A percentile compares a stretch with the other conserved stretches of the same genome.
These are phyloP conservation scores for Neopipo cinnamomea DNA, from an alignment of 2,113 vertebrate species.

Conservation along the genomic window DNA sequence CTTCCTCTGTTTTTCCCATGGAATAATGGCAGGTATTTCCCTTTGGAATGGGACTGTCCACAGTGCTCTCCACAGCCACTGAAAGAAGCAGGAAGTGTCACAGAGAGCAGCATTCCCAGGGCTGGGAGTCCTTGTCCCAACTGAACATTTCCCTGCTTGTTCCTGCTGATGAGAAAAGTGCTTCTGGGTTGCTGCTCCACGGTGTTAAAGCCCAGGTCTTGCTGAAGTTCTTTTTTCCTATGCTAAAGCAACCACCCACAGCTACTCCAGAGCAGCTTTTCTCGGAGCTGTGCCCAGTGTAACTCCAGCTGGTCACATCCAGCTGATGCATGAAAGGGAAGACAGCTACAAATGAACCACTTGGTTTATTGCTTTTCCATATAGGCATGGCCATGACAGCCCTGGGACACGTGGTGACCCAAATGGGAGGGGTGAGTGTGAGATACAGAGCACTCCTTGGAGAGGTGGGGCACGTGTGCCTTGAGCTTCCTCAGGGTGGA, in stretches of 20 bases:
- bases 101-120: neutral
- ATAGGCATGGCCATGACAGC: neutral
- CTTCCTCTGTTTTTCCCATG: neutral
- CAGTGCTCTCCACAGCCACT: neutral
- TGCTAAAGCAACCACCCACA: neutral
- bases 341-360: neutral
- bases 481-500: neutral
- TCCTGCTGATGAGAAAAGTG: neutral
- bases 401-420: neutral
- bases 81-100: neutral
- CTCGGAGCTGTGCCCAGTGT: neutral
- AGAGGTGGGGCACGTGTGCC: rapidly evolving
- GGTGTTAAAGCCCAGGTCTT: neutral
- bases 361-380: neutral
- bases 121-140: neutral
- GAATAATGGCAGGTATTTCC: neutral
- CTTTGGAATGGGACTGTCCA: neutral
- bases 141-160: neutral
- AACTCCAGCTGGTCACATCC: neutral
- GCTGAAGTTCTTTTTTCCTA: neutral
- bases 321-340: neutral
- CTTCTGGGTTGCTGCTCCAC: neutral
- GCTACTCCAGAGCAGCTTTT: neutral
- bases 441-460: neutral
- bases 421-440: neutral